Evolutionary conservation across 37 sponge, comb jelly and placozoan species (phyloP).

Genomic region (Agelas oroides): DNA sequence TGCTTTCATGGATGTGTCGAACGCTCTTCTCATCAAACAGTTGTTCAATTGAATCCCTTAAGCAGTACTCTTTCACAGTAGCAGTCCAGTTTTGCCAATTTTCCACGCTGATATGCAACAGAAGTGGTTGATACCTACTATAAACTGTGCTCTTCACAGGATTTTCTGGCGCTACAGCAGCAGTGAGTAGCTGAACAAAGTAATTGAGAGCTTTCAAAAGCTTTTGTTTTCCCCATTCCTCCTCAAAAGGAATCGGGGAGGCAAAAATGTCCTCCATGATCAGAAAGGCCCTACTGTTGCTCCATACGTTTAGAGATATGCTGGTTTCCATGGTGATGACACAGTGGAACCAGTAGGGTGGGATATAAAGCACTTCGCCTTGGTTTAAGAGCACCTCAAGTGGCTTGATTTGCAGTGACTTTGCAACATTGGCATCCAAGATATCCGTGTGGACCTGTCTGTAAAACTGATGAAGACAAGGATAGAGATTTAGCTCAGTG

Average conservation of each 20-base stretch:
- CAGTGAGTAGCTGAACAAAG: constrained; percentile 17
- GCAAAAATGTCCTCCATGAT: constrained; percentile 60
- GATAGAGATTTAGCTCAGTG: constrained; percentile 35
- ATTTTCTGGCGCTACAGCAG: no score
- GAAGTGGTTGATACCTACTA: neutral
- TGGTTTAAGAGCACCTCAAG: constrained; percentile 28
- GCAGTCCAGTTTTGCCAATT: neutral
- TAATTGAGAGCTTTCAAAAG: constrained; percentile 43
- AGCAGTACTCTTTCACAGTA: constrained; percentile 7
- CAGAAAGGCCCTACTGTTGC: constrained; percentile 42
- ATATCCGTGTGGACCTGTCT: constrained; percentile 45
- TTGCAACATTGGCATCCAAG: neutral
- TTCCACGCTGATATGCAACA: no score
- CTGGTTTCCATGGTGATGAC: constrained; percentile 67
- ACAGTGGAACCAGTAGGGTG: constrained; percentile 84
- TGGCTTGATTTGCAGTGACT: neutral
- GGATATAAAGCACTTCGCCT: constrained; percentile 67
- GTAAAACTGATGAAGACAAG: constrained; percentile 74
- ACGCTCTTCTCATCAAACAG: neutral
- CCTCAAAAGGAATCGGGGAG: constrained; percentile 63
- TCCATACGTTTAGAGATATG: constrained; percentile 81
- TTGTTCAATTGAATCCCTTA: neutral
- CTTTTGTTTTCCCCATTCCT: constrained; percentile 47
- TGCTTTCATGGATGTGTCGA: constrained; percentile 20
- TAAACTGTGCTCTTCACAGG: neutral